Conservation (phyloP, 2,888 invertebrate genomes). For the Dorcus hopei region DNA sequence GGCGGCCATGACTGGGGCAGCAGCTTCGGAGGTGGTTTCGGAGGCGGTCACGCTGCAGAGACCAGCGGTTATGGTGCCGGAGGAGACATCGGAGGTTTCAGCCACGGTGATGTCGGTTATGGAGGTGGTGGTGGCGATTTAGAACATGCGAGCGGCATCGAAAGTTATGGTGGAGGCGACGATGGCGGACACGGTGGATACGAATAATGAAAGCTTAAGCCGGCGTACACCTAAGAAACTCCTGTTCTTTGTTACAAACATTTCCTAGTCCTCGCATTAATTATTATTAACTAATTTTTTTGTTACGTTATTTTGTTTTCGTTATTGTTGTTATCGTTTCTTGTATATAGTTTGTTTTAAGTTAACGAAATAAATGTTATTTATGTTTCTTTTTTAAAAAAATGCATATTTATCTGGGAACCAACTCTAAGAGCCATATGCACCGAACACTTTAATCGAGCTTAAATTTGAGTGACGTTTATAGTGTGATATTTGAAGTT, state of each 20-base stretch:
- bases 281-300: conserved; percentile 5
- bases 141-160: conserved; percentile 13
- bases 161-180: conserved; percentile 28
- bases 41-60: conserved; percentile 25
- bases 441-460: no score
- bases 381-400: conserved; percentile 1
- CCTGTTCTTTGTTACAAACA: conserved; percentile 6
- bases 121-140: conserved; percentile 16
- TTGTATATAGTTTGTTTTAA: conserved; percentile 4
- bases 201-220: conserved; percentile 23
- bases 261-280: conserved; percentile 12
- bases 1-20: conserved; percentile 27
- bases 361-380: conserved; percentile 1
- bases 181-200: conserved; percentile 35
- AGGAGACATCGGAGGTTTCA: conserved; percentile 25
- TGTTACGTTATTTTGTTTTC: conserved; percentile 4
- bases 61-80: conserved; percentile 13
- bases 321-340: conserved; percentile 2
- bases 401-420: background rate
- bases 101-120: conserved; percentile 23
- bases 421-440: no score
- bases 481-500: no score
- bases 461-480: no score
- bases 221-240: background rate
- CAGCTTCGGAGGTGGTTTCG: conserved; percentile 29